phyloP scores from a whole-genome alignment of 2,888 invertebrate genomes.

The Asteroscopus sphinx region DNA sequence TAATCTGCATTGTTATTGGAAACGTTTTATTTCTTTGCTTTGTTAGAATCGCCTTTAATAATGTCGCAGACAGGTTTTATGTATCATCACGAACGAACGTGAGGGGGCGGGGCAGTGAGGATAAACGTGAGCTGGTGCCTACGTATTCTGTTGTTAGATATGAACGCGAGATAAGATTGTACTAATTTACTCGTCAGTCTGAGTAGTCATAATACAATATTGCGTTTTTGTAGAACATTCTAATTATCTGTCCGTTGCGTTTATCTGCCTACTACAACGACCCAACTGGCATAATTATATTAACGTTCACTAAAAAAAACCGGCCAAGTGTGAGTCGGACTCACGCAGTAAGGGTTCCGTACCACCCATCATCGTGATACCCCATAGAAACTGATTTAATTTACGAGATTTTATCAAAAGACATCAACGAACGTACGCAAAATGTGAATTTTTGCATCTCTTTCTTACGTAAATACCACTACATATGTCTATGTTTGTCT shows the following conservation, averaged over 20 bases:
- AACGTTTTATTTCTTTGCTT: constrained; percentile 59
- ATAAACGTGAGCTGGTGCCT: constrained; percentile 41
- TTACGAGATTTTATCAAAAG: too few relatives aligned
- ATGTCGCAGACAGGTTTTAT: constrained; percentile 57
- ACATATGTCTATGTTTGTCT: too few relatives aligned
- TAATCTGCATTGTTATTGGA: constrained; percentile 56
- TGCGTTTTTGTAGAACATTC: constrained; percentile 25
- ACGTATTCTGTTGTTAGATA: constrained; percentile 51
- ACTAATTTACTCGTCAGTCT: constrained; percentile 38
- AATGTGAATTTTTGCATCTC: too few relatives aligned
- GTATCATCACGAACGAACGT: constrained; percentile 60
- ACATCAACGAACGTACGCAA: too few relatives aligned
- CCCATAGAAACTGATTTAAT: too few relatives aligned
- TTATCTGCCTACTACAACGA: constrained; percentile 11
- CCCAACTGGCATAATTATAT: constrained; percentile 12
- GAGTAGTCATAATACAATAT: constrained; percentile 25
- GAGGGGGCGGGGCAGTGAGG: constrained; percentile 49
- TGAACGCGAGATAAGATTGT: constrained; percentile 58
- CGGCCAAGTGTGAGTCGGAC: too few relatives aligned
- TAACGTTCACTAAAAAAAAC: too few relatives aligned
- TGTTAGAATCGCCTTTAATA: constrained; percentile 43
- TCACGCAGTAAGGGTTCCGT: too few relatives aligned
- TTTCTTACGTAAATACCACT: too few relatives aligned
- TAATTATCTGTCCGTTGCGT: constrained; percentile 8
- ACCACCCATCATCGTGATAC: too few relatives aligned